Base-by-base conservation (phyloP, 2,797 vertebrate genomes). In the Chromobotia macracanthus region DNA sequence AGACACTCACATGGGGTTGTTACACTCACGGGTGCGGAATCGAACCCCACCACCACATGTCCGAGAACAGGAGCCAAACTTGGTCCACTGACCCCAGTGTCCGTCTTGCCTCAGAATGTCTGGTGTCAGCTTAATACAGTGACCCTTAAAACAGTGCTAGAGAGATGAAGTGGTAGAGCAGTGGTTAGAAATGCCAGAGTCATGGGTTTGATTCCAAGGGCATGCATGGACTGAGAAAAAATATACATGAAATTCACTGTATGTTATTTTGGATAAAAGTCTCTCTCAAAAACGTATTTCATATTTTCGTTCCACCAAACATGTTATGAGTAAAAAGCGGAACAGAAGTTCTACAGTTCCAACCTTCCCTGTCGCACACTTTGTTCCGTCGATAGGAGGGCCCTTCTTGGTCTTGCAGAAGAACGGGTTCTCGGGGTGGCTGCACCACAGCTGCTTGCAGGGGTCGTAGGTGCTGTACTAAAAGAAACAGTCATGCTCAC, bases 371-470 rank as follows among this genome's bases (percentile, higher is more conserved):
- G 94, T 91, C 0, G 94, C 95, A 81, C 97, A 99, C 90, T 94
- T 95, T 48, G 97, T 99, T 77, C 97, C 97, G 0, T 99, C 96
- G 23, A 99, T 90, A 0, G 97, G 96, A 1, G 97, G 97, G 0
- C 97, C 96, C 86, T 99, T 99, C 91, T 97, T 98, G 48, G 97
- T 97, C 89, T 96, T 97, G 86, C 97, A 99, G 91, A 95, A 98
- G 85, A 97, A 97, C 2, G 97, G 97, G 86, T 97, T 97, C 88
- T 95, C 95, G 0, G 96, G 95, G 81, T 98, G 95, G 79, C 96
- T 97, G 75, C 97, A 99, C 97, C 97, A 99, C 69, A 99, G 92
- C 88, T 98, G 96, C 82, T 97, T 97, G 89, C 97, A 99, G 66
- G 96, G 96, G 69, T 99, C 97, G 9, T 92, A 94, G 0, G 92